Evolutionary conservation across 2,888 invertebrate species (phyloP).

Genomic region (Oxystoma pomonae): DNA sequence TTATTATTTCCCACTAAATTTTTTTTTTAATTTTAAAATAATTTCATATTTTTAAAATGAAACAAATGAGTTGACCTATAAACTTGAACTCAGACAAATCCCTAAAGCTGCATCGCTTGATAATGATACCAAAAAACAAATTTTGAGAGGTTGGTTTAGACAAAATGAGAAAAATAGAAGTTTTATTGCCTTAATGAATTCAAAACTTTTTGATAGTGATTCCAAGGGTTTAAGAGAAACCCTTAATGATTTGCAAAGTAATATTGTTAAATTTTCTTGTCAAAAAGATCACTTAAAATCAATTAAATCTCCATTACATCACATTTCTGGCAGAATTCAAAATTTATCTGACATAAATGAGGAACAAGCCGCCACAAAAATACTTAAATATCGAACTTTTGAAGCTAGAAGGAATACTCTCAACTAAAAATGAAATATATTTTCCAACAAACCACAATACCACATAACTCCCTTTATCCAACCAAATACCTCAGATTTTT

Average conservation of each 20-base stretch:
- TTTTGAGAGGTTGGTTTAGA: background rate
- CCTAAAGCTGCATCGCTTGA: background rate
- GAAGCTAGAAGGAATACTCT: background rate
- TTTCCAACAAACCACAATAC: background rate
- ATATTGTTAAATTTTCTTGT: background rate
- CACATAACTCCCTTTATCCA: background rate
- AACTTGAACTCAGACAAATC: background rate
- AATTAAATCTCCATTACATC: background rate
- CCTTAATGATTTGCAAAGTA: background rate
- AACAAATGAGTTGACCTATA: background rate
- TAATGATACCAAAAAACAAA: background rate
- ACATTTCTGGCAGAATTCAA: background rate
- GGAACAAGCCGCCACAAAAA: background rate
- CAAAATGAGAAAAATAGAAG: too few relatives aligned
- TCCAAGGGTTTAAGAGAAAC: background rate
- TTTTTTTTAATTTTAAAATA: background rate
- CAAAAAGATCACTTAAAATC: background rate
- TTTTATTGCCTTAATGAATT: too few relatives aligned
- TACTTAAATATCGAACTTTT: background rate
- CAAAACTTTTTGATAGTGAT: background rate
- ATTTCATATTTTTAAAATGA: background rate
- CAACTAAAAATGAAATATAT: background rate
- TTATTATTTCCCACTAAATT: too few relatives aligned
- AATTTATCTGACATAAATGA: background rate
- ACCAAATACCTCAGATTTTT: background rate